phyloP scores from a whole-genome alignment of 2,888 invertebrate species.

The Agonopterix arenella region DNA sequence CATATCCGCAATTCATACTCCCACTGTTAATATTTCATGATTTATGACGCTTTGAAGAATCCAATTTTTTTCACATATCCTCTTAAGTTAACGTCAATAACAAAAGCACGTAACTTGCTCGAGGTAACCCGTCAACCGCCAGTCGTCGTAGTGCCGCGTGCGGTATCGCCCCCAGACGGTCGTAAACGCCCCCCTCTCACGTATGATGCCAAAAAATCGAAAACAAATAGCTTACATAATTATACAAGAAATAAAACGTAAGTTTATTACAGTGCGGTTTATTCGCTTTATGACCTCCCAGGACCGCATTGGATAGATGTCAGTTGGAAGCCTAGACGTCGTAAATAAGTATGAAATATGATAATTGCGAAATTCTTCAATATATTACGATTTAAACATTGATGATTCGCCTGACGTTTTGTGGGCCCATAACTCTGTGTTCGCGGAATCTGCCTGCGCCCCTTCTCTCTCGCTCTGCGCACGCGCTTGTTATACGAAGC shows the following conservation, averaged over 20 bases:
- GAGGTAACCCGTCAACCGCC: background rate
- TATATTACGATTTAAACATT: slow-evolving; percentile 76
- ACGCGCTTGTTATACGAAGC: slow-evolving; percentile 21
- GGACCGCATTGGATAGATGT: slow-evolving; percentile 63
- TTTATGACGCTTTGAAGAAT: too few relatives aligned
- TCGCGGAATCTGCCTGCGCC: slow-evolving; percentile 43
- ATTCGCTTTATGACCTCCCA: slow-evolving; percentile 64
- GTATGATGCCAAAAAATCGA: slow-evolving; percentile 27
- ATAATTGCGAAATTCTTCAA: slow-evolving; percentile 76
- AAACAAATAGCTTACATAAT: slow-evolving; percentile 60
- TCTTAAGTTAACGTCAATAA: slow-evolving; percentile 11
- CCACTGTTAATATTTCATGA: too few relatives aligned
- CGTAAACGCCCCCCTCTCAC: slow-evolving; percentile 32
- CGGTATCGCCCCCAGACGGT: slow-evolving; percentile 26
- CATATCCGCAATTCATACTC: too few relatives aligned
- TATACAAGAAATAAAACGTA: slow-evolving; percentile 62
- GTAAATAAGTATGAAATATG: slow-evolving; percentile 76
- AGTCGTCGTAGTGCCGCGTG: background rate
- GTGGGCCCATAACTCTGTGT: slow-evolving; percentile 66
- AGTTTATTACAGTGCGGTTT: slow-evolving; percentile 57
- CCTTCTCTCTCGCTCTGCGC: slow-evolving; percentile 9
- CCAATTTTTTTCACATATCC: too few relatives aligned
- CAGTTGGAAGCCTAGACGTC: slow-evolving; percentile 68
- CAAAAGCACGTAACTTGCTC: background rate
- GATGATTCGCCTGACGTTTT: slow-evolving; percentile 73